Evolutionary conservation across 2,113 vertebrate genomes (phyloP).

Genomic region (Gobiocypris rarus): DNA sequence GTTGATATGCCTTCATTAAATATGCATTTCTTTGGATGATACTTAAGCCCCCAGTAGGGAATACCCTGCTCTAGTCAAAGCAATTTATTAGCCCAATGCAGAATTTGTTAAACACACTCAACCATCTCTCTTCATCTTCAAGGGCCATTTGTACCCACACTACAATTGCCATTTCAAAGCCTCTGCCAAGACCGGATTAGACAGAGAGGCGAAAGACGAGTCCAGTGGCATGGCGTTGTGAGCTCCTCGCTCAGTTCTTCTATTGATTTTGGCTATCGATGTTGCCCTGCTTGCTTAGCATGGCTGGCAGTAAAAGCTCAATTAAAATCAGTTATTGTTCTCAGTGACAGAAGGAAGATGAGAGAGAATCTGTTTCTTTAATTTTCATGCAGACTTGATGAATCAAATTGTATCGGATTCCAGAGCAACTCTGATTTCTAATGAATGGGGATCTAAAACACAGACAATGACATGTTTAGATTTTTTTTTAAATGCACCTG

Average conservation of each 20-base stretch:
- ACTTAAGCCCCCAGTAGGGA: constrained; percentile 12
- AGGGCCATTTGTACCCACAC: constrained; percentile 20
- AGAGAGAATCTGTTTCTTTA: neutral
- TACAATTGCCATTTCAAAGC: constrained; percentile 31
- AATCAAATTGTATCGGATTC: neutral
- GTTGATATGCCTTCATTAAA: constrained; percentile 24
- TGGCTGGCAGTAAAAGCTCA: constrained; percentile 11
- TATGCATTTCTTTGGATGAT: constrained; percentile 17
- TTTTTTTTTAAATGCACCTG: no score
- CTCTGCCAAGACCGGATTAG: neutral
- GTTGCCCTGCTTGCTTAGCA: neutral
- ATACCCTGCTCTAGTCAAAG: neutral
- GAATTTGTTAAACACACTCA: constrained; percentile 49
- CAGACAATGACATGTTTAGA: neutral
- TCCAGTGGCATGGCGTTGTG: neutral
- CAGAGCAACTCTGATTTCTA: neutral
- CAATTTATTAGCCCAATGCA: constrained; percentile 38
- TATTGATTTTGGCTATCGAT: constrained; percentile 21
- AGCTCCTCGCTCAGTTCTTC: neutral
- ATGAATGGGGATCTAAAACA: neutral
- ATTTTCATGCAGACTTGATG: neutral
- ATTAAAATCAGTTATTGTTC: constrained; percentile 3
- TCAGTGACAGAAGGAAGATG: neutral
- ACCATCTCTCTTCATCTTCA: constrained; percentile 31
- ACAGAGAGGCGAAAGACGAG: neutral